Percentiles rank a stretch among this genome's conserved stretches.
phyloP scores from a whole-genome alignment of 2,797 vertebrate genomes.

The Cuculus canorus region DNA sequence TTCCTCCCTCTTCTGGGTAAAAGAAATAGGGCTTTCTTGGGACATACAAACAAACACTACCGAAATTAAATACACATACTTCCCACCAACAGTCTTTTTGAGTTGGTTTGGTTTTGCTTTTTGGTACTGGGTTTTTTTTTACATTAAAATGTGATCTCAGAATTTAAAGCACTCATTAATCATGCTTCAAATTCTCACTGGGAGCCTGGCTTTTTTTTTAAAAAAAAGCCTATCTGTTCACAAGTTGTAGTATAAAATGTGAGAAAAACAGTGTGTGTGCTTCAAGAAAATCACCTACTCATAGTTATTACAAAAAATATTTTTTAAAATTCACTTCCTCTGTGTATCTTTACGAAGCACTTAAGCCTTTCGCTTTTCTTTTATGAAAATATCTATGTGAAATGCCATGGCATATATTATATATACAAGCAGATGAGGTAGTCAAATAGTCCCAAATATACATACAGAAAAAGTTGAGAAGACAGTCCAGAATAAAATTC shows the following conservation, averaged over 20 bases:
- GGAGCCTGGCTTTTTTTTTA: neutral
- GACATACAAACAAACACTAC: neutral
- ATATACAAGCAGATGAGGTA: neutral
- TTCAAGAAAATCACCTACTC: neutral
- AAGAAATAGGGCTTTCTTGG: neutral
- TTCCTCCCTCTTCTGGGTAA: neutral
- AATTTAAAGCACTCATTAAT: neutral
- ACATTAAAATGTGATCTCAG: neutral
- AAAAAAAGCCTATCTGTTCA: neutral
- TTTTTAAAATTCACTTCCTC: neutral
- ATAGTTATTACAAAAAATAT: neutral
- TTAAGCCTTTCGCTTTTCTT: neutral
- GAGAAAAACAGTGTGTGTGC: neutral
- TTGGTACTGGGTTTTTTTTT: neutral
- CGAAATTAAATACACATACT: neutral
- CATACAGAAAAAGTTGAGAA: neutral
- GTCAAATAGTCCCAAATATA: neutral
- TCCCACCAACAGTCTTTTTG: neutral
- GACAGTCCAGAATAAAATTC: neutral
- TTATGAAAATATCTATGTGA: neutral
- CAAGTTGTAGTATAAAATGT: neutral
- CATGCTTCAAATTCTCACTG: neutral
- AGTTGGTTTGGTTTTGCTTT: neutral
- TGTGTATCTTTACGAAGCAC: neutral
- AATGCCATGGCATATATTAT: neutral